Evolutionary conservation across 2,797 vertebrate species (phyloP).

Genomic region (Rachycentron canadum): DNA sequence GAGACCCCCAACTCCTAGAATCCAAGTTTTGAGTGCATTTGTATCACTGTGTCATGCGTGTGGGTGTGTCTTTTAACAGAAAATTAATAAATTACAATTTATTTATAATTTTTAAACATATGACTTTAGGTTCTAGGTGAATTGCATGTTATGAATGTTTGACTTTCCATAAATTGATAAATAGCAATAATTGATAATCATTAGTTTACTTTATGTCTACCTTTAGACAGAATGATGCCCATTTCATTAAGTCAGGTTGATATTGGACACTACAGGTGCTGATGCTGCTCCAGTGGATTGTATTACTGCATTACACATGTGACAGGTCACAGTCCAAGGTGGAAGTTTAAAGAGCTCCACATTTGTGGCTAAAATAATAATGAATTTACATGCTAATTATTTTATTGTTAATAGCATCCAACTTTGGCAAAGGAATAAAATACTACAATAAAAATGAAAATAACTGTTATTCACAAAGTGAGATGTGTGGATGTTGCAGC

Average conservation of each 20-base stretch:
- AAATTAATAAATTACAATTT: background rate
- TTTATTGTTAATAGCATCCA: background rate
- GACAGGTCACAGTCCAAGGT: background rate
- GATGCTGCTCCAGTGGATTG: background rate
- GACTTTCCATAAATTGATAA: background rate
- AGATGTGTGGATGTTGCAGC: background rate
- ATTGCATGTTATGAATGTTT: background rate
- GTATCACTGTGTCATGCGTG: background rate
- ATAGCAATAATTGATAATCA: background rate
- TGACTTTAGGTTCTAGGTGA: background rate
- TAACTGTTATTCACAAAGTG: background rate
- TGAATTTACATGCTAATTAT: background rate
- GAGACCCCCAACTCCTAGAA: conserved; percentile 64
- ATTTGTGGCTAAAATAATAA: background rate
- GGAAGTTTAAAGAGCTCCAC: background rate
- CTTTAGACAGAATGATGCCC: background rate
- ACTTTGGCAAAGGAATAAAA: background rate
- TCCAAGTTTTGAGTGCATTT: background rate
- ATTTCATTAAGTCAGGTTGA: background rate
- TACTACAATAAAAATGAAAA: background rate
- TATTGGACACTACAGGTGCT: background rate
- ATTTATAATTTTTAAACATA: background rate
- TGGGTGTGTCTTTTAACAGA: background rate
- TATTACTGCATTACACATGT: too few relatives aligned
- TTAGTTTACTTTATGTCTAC: background rate